Evolutionary conservation across 2,888 invertebrate species (phyloP), one percentile per base, ranked within the genome.

Genomic region (Laspeyria flexula): DNA sequence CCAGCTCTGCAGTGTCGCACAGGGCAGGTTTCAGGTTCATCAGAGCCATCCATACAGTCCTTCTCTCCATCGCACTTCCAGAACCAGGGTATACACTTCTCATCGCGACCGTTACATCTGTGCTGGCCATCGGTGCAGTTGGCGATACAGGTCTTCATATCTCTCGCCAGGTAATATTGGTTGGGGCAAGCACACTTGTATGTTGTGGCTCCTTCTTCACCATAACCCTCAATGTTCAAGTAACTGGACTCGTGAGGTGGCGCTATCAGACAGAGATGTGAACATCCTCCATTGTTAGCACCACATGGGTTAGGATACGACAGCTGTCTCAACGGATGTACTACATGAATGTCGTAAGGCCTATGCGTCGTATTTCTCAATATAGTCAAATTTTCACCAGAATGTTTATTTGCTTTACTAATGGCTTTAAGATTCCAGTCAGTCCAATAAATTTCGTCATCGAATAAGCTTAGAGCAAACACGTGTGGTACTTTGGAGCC

Each of bases 361-460:
- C 98, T 94, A 81, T 99, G 99, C 0, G 99, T 99, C 0, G 98
- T 97, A 73, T 98, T 99, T 43, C 98, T 89, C 1, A 99, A 88
- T 1, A 96, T 88, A 41, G 93, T 94, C 44, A 96, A 89, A 67
- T 96, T 94, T 61, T 94, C 94, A 18, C 97, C 97, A 0, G 96
- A 96, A 83, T 97, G 98, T 84, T 99, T 99, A 76, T 98, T 96
- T 0, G 99, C 98, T 68, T 96, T 95, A 64, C 96, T 95, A 44
- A 99, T 96, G 0, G 97, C 97, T 82, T 98, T 98, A 41, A 98
- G 88, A 83, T 99, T 99, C 99, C 99, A 99, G 82, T 99, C 99
- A 0, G 99, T 98, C 99, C 99, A 99, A 88, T 96, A 99, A 13
- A 97, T 94, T 70, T 94, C 95, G 73, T 99, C 98, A 75, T 99